phyloP scores from a whole-genome alignment of 64 coral and sea anemone species.

The Actinia equina region DNA sequence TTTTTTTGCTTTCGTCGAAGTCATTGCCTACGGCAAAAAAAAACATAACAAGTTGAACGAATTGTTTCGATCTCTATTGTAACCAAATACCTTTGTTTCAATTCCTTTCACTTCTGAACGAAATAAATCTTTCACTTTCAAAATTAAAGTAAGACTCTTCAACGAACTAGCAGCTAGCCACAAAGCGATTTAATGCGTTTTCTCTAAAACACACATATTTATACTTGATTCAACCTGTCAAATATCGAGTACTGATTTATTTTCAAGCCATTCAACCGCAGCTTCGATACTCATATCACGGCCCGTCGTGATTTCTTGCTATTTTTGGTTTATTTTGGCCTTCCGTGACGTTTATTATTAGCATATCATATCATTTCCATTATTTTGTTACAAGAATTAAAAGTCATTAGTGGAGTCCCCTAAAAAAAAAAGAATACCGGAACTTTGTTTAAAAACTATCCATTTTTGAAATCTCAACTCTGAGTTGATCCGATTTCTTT shows the following conservation, averaged over 20 bases:
- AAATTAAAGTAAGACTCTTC: not conserved
- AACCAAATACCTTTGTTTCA: not conserved
- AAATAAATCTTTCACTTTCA: not conserved
- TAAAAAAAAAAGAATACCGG: not conserved
- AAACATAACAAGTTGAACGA: too few species aligned
- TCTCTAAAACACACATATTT: not conserved
- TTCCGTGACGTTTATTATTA: not conserved
- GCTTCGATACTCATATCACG: not conserved
- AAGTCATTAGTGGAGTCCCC: not conserved
- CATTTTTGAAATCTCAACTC: not conserved
- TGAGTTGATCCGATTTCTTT: not conserved
- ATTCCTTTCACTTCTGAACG: not conserved
- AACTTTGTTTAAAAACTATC: not conserved
- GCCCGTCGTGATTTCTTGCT: not conserved
- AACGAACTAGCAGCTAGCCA: not conserved
- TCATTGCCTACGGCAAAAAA: not conserved
- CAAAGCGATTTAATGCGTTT: not conserved
- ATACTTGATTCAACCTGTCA: not conserved
- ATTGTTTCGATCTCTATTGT: too few species aligned
- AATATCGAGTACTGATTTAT: not conserved
- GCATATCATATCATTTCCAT: not conserved
- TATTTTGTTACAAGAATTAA: not conserved
- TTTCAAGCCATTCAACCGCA: conserved; percentile 6
- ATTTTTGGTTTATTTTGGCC: not conserved
- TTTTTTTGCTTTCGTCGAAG: not conserved